Conservation (phyloP, 2,797 vertebrate genomes). For the Chloroceryle inda region DNA sequence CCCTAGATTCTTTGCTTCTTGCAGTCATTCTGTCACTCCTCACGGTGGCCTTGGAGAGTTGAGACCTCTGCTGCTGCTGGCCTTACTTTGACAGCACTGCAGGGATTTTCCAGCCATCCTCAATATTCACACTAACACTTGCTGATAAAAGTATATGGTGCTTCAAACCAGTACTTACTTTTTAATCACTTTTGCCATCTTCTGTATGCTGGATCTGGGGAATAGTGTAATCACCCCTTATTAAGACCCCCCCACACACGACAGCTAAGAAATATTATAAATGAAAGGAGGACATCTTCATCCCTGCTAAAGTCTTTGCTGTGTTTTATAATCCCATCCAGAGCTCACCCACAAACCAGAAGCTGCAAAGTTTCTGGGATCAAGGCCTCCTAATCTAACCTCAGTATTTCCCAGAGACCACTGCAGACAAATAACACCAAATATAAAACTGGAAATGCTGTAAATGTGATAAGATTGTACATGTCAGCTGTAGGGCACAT, state of each 20-base stretch:
- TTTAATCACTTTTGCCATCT: neutral
- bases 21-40: neutral
- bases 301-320: neutral
- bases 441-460: neutral
- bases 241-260: neutral
- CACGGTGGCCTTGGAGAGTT: neutral
- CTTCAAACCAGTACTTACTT: neutral
- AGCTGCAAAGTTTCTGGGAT: neutral
- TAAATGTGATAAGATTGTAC: neutral
- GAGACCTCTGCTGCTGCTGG: neutral
- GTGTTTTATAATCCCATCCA: neutral
- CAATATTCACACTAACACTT: neutral
- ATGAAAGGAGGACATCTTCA: neutral
- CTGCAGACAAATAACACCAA: neutral
- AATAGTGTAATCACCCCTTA: neutral
- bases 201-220: neutral
- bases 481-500: neutral
- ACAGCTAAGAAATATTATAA: neutral
- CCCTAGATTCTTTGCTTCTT: neutral
- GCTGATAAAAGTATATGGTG: neutral
- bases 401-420: neutral
- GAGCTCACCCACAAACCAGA: neutral
- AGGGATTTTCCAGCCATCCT: neutral
- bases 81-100: neutral
- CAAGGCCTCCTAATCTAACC: neutral